phyloP scores from a whole-genome alignment of 2,797 vertebrate genomes.

The Discoglossus pictus region DNA sequence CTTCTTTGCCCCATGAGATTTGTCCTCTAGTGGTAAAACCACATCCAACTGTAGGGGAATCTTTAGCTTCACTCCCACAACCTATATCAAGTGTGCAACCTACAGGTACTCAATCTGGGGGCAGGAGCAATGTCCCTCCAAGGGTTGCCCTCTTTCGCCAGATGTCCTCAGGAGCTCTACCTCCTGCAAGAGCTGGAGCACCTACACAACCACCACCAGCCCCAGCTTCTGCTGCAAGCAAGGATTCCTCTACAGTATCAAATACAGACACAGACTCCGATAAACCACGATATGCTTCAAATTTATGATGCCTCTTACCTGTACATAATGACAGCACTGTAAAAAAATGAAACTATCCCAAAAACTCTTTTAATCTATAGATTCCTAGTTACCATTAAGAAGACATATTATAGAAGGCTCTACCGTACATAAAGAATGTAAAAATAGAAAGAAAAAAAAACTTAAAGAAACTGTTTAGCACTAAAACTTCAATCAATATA shows the following conservation, averaged over 20 bases:
- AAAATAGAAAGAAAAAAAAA: slow-evolving; percentile 54
- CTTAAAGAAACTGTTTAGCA: slow-evolving; percentile 62
- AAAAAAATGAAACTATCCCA: slow-evolving; percentile 64
- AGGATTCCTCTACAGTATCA: slow-evolving; percentile 88
- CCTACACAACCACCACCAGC: slow-evolving; percentile 66
- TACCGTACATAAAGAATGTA: slow-evolving; percentile 91
- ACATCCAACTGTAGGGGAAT: slow-evolving; percentile 89
- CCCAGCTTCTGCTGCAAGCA: slow-evolving; percentile 53
- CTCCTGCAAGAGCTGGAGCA: slow-evolving; percentile 77
- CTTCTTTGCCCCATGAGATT: slow-evolving; percentile 92
- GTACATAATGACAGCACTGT: slow-evolving; percentile 72
- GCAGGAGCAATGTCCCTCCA: slow-evolving; percentile 83
- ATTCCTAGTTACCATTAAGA: slow-evolving; percentile 82
- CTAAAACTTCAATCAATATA: slow-evolving; percentile 59
- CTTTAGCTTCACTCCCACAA: slow-evolving; percentile 85
- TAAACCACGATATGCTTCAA: slow-evolving; percentile 95
- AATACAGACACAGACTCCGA: slow-evolving; percentile 94
- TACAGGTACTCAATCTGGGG: slow-evolving; percentile 75
- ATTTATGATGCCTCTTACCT: slow-evolving; percentile 90
- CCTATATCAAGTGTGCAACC: slow-evolving; percentile 73
- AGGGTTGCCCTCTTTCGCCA: slow-evolving; percentile 91
- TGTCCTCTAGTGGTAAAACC: slow-evolving; percentile 79
- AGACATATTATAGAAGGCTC: slow-evolving; percentile 92
- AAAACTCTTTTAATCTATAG: slow-evolving; percentile 82
- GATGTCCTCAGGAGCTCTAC: slow-evolving; percentile 95